A percentile compares a stretch with the other conserved stretches of the same genome.
Conservation (phyloP, 37 sponge, comb jelly and placozoan genomes). For the Aplysina aerophoba region DNA sequence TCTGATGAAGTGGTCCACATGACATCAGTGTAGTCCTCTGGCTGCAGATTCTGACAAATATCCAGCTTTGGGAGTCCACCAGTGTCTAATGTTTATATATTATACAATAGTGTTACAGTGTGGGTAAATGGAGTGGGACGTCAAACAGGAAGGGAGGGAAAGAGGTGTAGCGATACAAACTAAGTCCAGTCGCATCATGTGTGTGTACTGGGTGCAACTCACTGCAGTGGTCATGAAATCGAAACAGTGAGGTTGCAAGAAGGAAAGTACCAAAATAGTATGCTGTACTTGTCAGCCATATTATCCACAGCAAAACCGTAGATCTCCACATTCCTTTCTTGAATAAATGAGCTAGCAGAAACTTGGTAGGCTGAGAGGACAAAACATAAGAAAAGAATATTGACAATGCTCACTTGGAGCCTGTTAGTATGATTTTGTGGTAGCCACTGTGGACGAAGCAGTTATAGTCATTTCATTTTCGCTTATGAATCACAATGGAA, state of each 20-base stretch:
- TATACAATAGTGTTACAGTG: too few relatives aligned
- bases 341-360: background rate
- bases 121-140: too few relatives aligned
- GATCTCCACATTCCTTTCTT: slow-evolving; percentile 23
- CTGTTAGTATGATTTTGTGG: too few relatives aligned
- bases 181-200: background rate
- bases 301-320: background rate
- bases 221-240: background rate
- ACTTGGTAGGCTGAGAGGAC: too few relatives aligned
- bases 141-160: too few relatives aligned
- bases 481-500: too few relatives aligned
- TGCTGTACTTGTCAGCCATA: background rate
- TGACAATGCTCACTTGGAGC: too few relatives aligned
- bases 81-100: too few relatives aligned
- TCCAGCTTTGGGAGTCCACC: background rate
- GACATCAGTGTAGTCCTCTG: background rate
- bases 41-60: background rate
- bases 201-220: background rate
- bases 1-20: slow-evolving; percentile 10
- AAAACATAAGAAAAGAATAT: too few relatives aligned
- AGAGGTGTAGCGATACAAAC: too few relatives aligned
- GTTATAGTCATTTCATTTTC: too few relatives aligned
- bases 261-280: background rate
- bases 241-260: background rate
- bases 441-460: too few relatives aligned